Conservation (phyloP, 2,113 vertebrate genomes). For the Melanotaenia duboulayi region DNA sequence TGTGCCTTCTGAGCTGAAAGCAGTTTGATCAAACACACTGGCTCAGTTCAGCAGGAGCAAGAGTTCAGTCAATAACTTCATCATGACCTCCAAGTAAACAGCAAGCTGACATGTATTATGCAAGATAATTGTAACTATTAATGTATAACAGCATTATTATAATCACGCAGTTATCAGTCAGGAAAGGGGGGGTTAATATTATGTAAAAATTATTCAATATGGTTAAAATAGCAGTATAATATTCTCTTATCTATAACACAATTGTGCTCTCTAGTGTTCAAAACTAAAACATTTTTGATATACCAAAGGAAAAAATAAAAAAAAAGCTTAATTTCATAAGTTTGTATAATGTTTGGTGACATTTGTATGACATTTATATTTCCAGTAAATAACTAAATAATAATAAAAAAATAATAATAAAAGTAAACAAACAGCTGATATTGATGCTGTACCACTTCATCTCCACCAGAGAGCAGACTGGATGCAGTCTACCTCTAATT, state of each 20-base stretch:
- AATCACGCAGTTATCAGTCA: no score
- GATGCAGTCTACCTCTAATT: neutral
- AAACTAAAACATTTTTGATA: neutral
- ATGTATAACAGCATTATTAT: no score
- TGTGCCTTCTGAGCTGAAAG: constrained; percentile 66
- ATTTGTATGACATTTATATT: no score
- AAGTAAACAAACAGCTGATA: no score
- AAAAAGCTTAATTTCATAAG: no score
- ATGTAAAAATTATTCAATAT: neutral
- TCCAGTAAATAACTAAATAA: neutral
- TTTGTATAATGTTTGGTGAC: no score
- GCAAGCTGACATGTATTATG: neutral
- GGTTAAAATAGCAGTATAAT: neutral
- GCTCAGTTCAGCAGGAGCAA: constrained; percentile 99
- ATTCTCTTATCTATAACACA: neutral
- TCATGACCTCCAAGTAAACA: neutral
- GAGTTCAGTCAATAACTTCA: constrained; percentile 86
- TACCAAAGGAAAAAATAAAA: no score
- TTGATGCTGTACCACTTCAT: neutral
- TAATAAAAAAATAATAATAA: neutral
- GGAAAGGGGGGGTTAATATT: neutral
- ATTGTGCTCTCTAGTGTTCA: neutral
- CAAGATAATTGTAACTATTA: no score
- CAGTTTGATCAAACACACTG: constrained; percentile 84
- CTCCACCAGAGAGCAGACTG: neutral